Evolutionary conservation across 1,140 invertebrate species (phyloP), one percentile per base, ranked within the genome.

Genomic region (Conus betulinus): DNA sequence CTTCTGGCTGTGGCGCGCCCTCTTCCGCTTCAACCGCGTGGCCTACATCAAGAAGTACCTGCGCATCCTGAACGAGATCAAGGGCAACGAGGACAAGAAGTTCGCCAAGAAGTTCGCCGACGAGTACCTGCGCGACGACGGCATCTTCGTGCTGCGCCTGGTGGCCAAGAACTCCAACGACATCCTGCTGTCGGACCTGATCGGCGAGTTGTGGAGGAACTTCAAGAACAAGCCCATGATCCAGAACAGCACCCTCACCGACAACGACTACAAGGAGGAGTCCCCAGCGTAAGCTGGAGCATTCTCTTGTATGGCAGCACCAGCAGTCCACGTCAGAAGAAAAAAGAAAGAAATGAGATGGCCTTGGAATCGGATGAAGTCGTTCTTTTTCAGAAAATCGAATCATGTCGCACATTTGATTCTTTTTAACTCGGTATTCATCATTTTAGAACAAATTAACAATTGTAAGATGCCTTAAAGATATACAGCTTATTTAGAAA

Each of bases 131-230:
- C 90, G 94, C n/a, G 93, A 95, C 74, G 95, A 95, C 89, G 94
- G 95, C 23, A 91, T 94, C 20, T 94, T 95, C 83, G 91, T 95
- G 27, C 87, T 95, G n/a, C 90, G 94, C 60, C 84, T 95, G 20
- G 91, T 95, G 10, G 92, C 92, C 78, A 93, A 93, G 86, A 95
- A 95, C 88, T 92, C 94, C 55, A 94, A 92, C 88, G 94, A 94
- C 87, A 94, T 95, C 83, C 91, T 95, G 25, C 90, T 94, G 78
- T 91, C 93, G 0, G 94, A 95, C 84, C 87, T 95, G 25, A 91
- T 95, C 23, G 74, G 88, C 52, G 92, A 93, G 87, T 79, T 95
- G 83, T 95, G 94, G 94, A 91, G 91, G 60, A 90, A 92, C 84
- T 95, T 93, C 89, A 92, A 90, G 79, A 90, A 93, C 60, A 94